Percentiles rank a stretch among this genome's conserved stretches.
Conservation (phyloP, 1,140 invertebrate genomes). For the Drosophila repleta region DNA sequence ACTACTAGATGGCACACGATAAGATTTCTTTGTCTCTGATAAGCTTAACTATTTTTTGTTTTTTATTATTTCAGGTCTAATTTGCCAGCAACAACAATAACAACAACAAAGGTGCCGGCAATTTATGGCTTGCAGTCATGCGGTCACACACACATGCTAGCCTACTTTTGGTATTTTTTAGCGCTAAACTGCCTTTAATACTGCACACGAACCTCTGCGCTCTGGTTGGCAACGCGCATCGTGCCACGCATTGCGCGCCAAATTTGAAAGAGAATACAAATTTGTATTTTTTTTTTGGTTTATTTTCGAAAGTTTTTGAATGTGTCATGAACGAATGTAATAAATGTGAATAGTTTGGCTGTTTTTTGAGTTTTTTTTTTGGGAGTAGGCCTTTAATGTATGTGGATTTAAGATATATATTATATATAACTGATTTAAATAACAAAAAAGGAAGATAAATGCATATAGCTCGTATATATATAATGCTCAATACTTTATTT, state of each 20-base stretch:
- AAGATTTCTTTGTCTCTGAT: slow-evolving; percentile 18
- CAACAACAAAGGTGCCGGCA: slow-evolving; percentile 16
- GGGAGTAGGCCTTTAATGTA: no score
- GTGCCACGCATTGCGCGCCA: slow-evolving; percentile 17
- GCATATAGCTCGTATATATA: no score
- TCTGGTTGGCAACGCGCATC: slow-evolving; percentile 38
- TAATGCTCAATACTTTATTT: no score
- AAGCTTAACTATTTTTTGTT: slow-evolving; percentile 5
- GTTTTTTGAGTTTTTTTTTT: not conserved
- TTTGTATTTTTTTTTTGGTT: not conserved
- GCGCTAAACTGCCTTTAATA: slow-evolving; percentile 1
- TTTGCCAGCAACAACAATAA: slow-evolving; percentile 14
- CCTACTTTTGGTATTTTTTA: slow-evolving; percentile 9
- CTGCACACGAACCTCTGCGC: not conserved
- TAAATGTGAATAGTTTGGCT: not conserved
- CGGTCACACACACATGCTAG: not conserved
- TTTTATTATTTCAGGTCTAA: slow-evolving; percentile 2
- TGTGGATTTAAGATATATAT: no score
- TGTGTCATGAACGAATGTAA: no score
- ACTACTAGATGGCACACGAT: no score
- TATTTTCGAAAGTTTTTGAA: not conserved
- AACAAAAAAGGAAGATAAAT: no score
- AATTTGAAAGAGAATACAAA: slow-evolving; percentile 71
- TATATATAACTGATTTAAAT: no score
- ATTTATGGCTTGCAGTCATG: not conserved